Evolutionary conservation across 30 jellyfish, hydroid and myxozoan genomes (phyloP).

Genomic region (Nemopilema nomurai): DNA sequence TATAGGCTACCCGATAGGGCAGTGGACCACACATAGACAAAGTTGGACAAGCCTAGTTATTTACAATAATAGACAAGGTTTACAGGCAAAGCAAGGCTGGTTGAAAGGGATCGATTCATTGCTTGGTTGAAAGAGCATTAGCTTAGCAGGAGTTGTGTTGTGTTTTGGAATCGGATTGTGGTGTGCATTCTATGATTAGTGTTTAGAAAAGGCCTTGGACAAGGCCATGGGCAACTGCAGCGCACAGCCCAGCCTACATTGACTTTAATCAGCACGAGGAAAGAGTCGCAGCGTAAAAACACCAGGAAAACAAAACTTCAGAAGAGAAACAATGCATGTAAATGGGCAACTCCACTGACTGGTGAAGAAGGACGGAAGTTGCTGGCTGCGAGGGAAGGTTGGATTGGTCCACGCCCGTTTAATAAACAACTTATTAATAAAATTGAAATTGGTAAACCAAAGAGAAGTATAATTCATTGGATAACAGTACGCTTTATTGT

Average conservation of each 20-base stretch:
- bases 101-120: constrained; percentile 10
- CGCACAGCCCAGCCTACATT: neutral
- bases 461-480: neutral
- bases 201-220: neutral
- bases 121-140: neutral
- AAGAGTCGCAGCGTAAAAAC: neutral
- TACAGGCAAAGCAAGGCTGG: neutral
- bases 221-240: constrained; percentile 15
- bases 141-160: neutral
- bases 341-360: neutral
- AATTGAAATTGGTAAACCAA: neutral
- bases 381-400: neutral
- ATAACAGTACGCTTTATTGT: neutral
- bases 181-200: neutral
- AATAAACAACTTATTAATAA: neutral
- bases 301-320: constrained; percentile 1
- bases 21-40: neutral
- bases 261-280: constrained; percentile 21
- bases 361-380: neutral
- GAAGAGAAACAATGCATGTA: neutral
- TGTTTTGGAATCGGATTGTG: neutral
- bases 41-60: neutral
- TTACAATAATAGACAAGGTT: neutral
- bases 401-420: neutral
- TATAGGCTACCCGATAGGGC: neutral